Evolutionary conservation across 2,888 invertebrate genomes (phyloP).

Genomic region (Agrenia bidenticulata): DNA sequence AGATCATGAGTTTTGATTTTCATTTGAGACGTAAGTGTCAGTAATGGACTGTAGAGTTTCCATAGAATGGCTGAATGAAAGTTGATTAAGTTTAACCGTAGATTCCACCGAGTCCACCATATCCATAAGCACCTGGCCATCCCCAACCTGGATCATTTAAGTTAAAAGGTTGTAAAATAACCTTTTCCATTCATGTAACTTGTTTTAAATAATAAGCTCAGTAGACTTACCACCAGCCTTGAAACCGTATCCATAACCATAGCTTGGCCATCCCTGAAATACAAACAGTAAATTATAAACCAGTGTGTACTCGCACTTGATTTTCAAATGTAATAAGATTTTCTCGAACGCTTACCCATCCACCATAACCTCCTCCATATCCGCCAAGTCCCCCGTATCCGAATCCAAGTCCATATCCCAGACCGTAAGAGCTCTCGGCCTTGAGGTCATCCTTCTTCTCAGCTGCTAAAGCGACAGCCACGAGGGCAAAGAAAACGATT

Average conservation of each 20-base stretch:
- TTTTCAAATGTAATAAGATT: too few species aligned
- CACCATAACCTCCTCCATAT: conserved; percentile 19
- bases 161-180: too few species aligned
- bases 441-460: conserved; percentile 12
- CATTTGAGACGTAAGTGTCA: neutral
- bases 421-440: neutral
- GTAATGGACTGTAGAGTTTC: neutral
- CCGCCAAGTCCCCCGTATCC: conserved; percentile 13
- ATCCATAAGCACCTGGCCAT: conserved; percentile 14
- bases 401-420: conserved; percentile 11
- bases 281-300: too few species aligned
- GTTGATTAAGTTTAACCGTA: neutral
- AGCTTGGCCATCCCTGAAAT: conserved; percentile 5
- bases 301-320: too few species aligned
- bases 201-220: neutral
- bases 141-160: conserved; percentile 19
- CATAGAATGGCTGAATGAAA: neutral
- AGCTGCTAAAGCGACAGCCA: conserved; percentile 19
- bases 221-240: neutral
- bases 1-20: neutral
- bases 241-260: neutral
- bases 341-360: neutral
- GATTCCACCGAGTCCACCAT: conserved; percentile 7
- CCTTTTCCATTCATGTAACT: too few species aligned
- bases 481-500: conserved; percentile 26